Percentiles rank a stretch among this genome's conserved stretches.
phyloP scores from a whole-genome alignment of 2,888 invertebrate genomes.

The Holacanthella duospinosa region DNA sequence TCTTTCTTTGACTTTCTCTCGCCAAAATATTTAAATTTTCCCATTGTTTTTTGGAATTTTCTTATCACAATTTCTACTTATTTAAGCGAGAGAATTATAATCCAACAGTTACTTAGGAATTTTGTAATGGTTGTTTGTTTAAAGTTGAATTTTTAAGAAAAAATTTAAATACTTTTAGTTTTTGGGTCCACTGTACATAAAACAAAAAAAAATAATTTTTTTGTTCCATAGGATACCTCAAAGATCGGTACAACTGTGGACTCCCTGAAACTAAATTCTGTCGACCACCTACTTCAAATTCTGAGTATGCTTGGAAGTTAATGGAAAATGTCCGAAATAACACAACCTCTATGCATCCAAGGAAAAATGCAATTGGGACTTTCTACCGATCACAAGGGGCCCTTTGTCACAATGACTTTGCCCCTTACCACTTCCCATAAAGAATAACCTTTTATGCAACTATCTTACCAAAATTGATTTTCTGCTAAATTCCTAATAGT shows the following conservation, averaged over 20 bases:
- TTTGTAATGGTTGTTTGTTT: no score
- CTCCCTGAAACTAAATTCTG: slow-evolving; percentile 27
- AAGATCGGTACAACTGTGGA: slow-evolving; percentile 20
- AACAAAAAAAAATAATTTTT: no score
- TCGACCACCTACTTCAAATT: slow-evolving; percentile 32
- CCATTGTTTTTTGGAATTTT: no score
- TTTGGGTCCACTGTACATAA: no score
- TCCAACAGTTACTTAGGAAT: no score
- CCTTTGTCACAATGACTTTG: slow-evolving; percentile 26
- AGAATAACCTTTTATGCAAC: neutral
- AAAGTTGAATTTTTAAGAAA: no score
- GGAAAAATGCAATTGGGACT: slow-evolving; percentile 24
- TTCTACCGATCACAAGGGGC: slow-evolving; percentile 30
- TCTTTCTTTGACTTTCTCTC: no score
- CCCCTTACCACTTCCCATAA: slow-evolving; percentile 30
- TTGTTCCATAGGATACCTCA: no score
- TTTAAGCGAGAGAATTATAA: no score
- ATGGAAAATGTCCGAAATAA: slow-evolving; percentile 19
- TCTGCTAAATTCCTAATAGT: neutral
- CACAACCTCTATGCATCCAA: slow-evolving; percentile 12
- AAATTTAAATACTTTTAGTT: no score
- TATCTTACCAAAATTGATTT: neutral
- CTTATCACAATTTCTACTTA: no score
- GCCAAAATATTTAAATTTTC: no score
- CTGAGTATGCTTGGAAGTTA: slow-evolving; percentile 34